A percentile compares a stretch with the other conserved stretches of the same genome.
phyloP scores from a whole-genome alignment of 2,113 vertebrate genomes.

The Lontra canadensis region DNA sequence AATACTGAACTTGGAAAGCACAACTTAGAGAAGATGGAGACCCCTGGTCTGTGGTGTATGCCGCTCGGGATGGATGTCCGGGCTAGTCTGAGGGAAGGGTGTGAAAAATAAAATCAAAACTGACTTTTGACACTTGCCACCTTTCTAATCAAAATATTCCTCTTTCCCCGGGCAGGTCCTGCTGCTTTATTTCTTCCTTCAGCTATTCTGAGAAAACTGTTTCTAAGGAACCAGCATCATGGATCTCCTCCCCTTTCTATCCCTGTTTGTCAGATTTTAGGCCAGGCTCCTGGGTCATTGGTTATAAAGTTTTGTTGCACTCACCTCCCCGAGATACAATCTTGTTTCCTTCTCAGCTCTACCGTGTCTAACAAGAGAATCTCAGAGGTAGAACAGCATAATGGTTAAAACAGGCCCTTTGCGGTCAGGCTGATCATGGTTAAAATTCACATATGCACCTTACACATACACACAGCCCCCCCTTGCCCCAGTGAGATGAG shows the following conservation, averaged over 20 bases:
- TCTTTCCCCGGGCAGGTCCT: not conserved
- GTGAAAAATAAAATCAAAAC: not conserved
- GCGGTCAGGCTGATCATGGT: fast-evolving
- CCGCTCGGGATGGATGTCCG: fast-evolving
- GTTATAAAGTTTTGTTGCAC: not conserved
- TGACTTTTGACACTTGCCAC: fast-evolving
- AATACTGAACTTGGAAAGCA: not conserved
- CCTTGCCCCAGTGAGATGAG: no score
- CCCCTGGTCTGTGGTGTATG: fast-evolving
- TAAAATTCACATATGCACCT: not conserved
- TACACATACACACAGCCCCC: no score
- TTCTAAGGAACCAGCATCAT: not conserved
- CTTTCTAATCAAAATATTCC: not conserved
- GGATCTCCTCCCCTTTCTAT: not conserved
- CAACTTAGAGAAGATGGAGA: fast-evolving
- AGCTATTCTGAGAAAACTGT: not conserved
- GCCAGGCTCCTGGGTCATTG: no score
- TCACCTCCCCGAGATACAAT: not conserved
- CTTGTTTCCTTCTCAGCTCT: not conserved
- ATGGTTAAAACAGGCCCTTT: no score
- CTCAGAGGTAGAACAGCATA: fast-evolving
- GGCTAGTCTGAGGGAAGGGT: fast-evolving
- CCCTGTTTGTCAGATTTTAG: not conserved
- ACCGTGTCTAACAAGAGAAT: fast-evolving
- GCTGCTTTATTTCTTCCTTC: not conserved